A percentile compares a stretch with the other conserved stretches of the same genome.
phyloP scores from a whole-genome alignment of 2,797 vertebrate species.

The Sebastes nivosus region DNA sequence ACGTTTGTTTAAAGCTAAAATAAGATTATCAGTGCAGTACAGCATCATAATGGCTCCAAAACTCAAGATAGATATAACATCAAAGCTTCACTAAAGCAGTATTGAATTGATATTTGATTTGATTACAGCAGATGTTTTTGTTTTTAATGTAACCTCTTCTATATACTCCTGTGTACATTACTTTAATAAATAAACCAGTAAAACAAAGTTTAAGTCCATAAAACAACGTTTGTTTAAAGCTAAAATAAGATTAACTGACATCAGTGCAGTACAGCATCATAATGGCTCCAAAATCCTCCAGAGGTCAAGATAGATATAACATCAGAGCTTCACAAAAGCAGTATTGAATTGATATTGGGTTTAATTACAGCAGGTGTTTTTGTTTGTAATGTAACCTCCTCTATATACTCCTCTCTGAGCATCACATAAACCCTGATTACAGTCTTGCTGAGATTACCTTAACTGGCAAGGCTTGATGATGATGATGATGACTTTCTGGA shows the following conservation, averaged over 20 bases:
- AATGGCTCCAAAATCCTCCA: background rate
- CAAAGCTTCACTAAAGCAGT: background rate
- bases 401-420: background rate
- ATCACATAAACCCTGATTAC: background rate
- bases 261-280: background rate
- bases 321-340: background rate
- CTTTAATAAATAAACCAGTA: background rate
- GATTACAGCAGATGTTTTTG: background rate
- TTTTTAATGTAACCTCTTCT: background rate
- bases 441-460: background rate
- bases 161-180: too few species aligned
- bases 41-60: background rate
- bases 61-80: background rate
- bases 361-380: background rate
- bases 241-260: background rate
- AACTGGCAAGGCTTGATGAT: background rate
- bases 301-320: background rate
- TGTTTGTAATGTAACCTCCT: background rate
- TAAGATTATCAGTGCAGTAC: background rate
- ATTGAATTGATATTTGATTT: background rate
- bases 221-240: background rate
- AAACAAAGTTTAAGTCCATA: background rate
- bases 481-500: background rate
- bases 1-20: background rate
- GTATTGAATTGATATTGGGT: background rate